These are phyloP conservation scores for Eurytoma californica DNA, from an alignment of 2,888 invertebrate species.

Conservation along the genomic window DNA sequence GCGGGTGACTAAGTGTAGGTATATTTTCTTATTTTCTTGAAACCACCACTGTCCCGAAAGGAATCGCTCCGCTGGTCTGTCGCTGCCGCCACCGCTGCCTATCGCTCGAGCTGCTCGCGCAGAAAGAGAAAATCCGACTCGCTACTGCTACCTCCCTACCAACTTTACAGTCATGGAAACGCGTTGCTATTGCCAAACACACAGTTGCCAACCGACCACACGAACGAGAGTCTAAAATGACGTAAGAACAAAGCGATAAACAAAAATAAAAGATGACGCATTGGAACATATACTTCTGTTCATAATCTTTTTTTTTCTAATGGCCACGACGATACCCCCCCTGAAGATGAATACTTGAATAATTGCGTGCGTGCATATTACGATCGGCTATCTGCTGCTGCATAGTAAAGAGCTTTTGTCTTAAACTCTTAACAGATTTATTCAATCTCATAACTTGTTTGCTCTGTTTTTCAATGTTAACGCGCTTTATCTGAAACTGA, in stretches of 20 bases:
- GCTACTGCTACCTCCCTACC: conserved; percentile 21
- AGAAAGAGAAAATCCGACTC: not conserved
- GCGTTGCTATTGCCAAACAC: conserved; percentile 36
- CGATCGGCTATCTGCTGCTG: not conserved
- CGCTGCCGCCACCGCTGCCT: not conserved
- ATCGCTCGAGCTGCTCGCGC: not conserved
- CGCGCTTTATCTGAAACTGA: no score
- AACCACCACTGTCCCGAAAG: no score
- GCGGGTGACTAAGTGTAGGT: no score
- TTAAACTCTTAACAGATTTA: no score
- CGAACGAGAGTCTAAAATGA: not conserved
- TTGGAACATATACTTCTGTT: not conserved
- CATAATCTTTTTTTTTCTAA: not conserved
- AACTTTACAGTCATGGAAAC: conserved; percentile 52
- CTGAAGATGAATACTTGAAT: not conserved
- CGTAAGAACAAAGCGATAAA: not conserved
- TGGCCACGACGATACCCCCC: not conserved
- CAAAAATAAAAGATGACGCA: conserved; percentile 42
- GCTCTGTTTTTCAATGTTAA: no score
- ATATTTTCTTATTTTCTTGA: no score
- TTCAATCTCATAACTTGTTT: no score
- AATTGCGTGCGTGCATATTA: not conserved
- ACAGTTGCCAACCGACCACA: conserved; percentile 36
- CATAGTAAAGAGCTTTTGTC: no score
- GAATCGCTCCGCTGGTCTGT: no score